A percentile compares a stretch with the other conserved stretches of the same genome.
These are phyloP conservation scores for Sphyrna mokarran DNA, from an alignment of 2,113 vertebrate genomes.

Conservation along the genomic window DNA sequence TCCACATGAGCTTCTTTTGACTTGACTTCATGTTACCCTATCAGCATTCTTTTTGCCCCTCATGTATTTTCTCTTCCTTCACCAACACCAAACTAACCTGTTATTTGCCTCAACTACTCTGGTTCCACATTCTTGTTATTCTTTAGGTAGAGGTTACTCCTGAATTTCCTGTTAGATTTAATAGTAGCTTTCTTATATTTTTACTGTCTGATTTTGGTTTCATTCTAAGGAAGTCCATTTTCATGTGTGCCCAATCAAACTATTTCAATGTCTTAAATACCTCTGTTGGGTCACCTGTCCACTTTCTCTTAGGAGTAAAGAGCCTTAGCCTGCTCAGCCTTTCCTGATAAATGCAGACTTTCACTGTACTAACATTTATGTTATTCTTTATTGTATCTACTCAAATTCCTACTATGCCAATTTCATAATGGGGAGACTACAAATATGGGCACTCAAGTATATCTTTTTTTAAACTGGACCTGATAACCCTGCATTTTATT, in stretches of 20 bases:
- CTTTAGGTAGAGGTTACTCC: neutral
- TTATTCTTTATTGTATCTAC: neutral
- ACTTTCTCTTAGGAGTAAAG: neutral
- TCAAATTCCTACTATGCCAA: neutral
- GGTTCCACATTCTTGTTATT: neutral
- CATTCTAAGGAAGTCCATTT: neutral
- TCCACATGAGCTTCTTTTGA: neutral
- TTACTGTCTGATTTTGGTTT: neutral
- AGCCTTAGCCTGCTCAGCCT: neutral
- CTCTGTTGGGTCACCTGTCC: neutral
- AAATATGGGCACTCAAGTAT: neutral
- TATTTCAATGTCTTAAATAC: neutral
- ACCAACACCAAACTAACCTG: neutral
- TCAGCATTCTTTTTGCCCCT: neutral
- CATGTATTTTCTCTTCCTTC: neutral
- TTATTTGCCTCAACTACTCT: neutral
- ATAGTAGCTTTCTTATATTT: neutral
- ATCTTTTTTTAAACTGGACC: neutral
- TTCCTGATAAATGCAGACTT: neutral
- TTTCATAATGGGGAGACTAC: neutral
- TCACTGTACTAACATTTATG: neutral
- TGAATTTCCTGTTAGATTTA: neutral
- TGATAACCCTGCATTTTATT: too few species aligned
- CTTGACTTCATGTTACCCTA: neutral
- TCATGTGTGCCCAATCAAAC: neutral